These are phyloP conservation scores for Capitella teleta DNA, from an alignment of 1,140 invertebrate genomes.

Conservation along the genomic window DNA sequence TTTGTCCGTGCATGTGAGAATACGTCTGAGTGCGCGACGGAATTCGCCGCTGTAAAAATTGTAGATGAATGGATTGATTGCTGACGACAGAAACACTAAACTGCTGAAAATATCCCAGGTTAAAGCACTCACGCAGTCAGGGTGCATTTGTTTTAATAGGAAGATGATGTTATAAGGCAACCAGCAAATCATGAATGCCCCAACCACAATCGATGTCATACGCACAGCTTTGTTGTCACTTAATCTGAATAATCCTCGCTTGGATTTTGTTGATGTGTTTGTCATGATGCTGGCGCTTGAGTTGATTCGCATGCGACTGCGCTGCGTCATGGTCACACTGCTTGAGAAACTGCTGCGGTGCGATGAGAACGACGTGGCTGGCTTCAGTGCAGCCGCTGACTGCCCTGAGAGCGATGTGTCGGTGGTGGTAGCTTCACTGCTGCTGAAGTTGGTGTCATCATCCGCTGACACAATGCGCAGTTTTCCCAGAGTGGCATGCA, in stretches of 20 bases:
- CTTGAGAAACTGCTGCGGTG: not conserved
- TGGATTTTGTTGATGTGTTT: not conserved
- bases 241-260: not conserved
- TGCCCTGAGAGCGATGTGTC: not conserved
- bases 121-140: not conserved
- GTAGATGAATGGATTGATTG: conserved; percentile 8
- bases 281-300: not conserved
- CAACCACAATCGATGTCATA: conserved; percentile 6
- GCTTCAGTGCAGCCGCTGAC: not conserved
- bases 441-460: no score
- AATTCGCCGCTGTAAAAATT: conserved; percentile 10
- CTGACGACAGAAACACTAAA: not conserved
- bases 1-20: not conserved
- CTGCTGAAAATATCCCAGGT: not conserved
- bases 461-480: no score
- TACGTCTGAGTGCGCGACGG: not conserved
- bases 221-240: conserved; percentile 7
- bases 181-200: conserved; percentile 8
- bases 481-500: no score
- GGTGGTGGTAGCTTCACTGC: no score
- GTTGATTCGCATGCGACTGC: not conserved
- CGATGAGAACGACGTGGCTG: not conserved
- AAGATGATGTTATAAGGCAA: conserved; percentile 2
- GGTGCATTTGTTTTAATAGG: not conserved
- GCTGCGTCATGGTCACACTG: not conserved